These are phyloP conservation scores for Cydia splendana DNA, from an alignment of 1,140 invertebrate genomes.

Conservation along the genomic window DNA sequence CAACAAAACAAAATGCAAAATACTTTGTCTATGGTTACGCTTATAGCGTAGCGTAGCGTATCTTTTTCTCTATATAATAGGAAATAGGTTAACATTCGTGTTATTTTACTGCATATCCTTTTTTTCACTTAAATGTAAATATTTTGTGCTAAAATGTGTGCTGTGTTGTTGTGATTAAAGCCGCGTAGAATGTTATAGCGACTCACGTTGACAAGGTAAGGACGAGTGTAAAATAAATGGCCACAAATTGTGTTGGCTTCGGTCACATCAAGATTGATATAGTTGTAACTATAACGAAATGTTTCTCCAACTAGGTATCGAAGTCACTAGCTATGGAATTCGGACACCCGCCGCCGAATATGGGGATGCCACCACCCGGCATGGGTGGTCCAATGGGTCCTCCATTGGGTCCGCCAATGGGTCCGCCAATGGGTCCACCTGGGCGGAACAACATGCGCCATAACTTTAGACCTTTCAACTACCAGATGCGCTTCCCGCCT, in stretches of 20 bases:
- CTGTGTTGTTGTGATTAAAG: slow-evolving; percentile 49
- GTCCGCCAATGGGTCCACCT: slow-evolving; percentile 55
- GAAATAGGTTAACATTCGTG: slow-evolving; percentile 51
- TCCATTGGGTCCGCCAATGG: slow-evolving; percentile 58
- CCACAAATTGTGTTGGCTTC: slow-evolving; percentile 24
- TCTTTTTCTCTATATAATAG: slow-evolving; percentile 36
- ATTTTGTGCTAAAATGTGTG: slow-evolving; percentile 39
- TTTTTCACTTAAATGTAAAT: slow-evolving; percentile 39
- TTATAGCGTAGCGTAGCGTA: slow-evolving; percentile 41
- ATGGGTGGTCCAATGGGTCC: slow-evolving; percentile 47
- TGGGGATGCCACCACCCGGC: slow-evolving; percentile 71
- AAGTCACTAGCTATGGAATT: slow-evolving; percentile 75
- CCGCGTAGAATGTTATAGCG: slow-evolving; percentile 66
- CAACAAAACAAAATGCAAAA: slow-evolving; percentile 34
- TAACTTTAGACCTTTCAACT: slow-evolving; percentile 80
- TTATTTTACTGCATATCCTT: slow-evolving; percentile 39
- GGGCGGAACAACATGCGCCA: slow-evolving; percentile 71
- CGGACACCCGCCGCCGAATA: slow-evolving; percentile 74
- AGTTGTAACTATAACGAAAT: slow-evolving; percentile 48
- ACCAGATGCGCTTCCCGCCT: slow-evolving; percentile 79
- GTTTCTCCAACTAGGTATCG: slow-evolving; percentile 76
- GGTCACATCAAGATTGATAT: not conserved
- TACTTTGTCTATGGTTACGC: slow-evolving; percentile 11
- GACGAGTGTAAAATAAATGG: slow-evolving; percentile 20
- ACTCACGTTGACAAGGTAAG: slow-evolving; percentile 69